Evolutionary conservation across 2,888 invertebrate species (phyloP).

Genomic region (Pyrrhosoma nymphula): DNA sequence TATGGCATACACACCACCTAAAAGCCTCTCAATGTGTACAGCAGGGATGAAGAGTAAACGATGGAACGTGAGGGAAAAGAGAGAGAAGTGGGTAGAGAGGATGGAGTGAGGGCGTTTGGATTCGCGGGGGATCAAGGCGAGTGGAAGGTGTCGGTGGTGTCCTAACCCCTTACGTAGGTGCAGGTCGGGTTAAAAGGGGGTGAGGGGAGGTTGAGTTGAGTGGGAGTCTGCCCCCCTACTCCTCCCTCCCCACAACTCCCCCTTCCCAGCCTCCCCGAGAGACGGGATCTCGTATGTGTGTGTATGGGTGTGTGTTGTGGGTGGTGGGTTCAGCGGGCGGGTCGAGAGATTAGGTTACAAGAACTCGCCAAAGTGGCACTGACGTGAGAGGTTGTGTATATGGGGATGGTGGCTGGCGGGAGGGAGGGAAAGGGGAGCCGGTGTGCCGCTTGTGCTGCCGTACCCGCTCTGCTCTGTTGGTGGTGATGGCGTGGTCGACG

Average conservation of each 20-base stretch:
- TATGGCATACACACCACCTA: background rate
- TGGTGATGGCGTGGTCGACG: background rate
- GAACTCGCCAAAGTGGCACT: conserved; percentile 52
- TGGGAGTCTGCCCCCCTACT: background rate
- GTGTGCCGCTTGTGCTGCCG: background rate
- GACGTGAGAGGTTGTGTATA: background rate
- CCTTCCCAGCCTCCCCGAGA: background rate
- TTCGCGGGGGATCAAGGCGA: no score
- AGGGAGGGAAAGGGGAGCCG: background rate
- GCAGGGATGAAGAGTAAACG: background rate
- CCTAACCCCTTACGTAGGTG: background rate
- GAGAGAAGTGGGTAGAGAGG: background rate
- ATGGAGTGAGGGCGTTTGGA: background rate
- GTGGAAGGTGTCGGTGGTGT: background rate
- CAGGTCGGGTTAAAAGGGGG: conserved; percentile 8
- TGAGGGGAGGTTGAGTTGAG: no score
- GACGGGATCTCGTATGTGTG: background rate
- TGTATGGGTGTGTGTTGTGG: background rate
- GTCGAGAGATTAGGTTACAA: conserved; percentile 47
- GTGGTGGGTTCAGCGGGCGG: background rate
- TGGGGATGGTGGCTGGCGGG: background rate
- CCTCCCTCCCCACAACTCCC: background rate
- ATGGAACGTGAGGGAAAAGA: background rate
- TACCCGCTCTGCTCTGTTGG: conserved; percentile 33
- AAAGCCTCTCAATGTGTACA: background rate